Evolutionary conservation across 2,113 vertebrate species (phyloP).

Genomic region (Apteryx mantelli): DNA sequence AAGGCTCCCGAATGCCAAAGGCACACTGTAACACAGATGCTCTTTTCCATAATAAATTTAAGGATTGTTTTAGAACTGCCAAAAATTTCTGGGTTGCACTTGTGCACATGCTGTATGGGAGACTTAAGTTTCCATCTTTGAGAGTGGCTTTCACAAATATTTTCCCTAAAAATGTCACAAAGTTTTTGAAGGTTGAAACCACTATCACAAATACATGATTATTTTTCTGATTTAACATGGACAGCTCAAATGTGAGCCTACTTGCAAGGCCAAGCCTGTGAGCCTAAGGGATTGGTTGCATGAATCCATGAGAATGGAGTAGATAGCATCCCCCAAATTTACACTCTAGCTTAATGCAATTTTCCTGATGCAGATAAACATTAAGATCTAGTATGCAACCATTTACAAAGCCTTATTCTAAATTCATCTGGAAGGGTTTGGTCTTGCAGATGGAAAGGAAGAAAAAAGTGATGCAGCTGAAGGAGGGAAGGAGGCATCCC

Average conservation of each 20-base stretch:
- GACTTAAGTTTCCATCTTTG: not conserved
- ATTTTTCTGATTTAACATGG: not conserved
- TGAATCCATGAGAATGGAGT: not conserved
- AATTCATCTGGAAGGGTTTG: not conserved
- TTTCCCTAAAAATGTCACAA: not conserved
- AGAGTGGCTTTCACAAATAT: not conserved
- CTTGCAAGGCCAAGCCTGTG: not conserved
- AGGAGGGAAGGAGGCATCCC: not conserved
- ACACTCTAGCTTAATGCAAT: not conserved
- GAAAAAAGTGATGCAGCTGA: not conserved
- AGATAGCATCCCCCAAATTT: not conserved
- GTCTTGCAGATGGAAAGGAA: not conserved
- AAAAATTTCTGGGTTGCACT: not conserved
- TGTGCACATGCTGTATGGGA: not conserved
- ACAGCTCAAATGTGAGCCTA: not conserved
- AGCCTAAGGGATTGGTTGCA: not conserved
- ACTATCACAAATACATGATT: not conserved
- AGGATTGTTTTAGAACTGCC: not conserved
- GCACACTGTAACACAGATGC: not conserved
- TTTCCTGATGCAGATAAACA: not conserved
- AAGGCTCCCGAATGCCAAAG: not conserved
- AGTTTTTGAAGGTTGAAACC: not conserved
- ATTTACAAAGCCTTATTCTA: not conserved
- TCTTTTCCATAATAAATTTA: not conserved
- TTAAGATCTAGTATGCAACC: not conserved